phyloP scores from a whole-genome alignment of 2,113 vertebrate genomes.

The Percopsis transmontana region DNA sequence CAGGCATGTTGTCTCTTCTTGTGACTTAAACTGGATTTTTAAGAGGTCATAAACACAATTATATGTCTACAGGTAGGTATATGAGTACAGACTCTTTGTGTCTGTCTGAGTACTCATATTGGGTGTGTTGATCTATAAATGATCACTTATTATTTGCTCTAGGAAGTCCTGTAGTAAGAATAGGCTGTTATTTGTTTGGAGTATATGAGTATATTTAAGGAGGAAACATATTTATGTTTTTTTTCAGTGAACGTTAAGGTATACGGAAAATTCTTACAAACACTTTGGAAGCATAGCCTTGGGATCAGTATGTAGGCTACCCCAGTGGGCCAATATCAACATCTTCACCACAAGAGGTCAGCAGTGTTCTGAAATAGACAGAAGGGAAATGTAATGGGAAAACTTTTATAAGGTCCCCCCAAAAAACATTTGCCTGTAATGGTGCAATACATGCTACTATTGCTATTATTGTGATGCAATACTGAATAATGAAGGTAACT shows the following conservation, averaged over 20 bases:
- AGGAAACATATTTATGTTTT: conserved; percentile 25
- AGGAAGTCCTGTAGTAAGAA: background rate
- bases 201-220: background rate
- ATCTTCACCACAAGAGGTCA: conserved; percentile 62
- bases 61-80: background rate
- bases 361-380: conserved; percentile 26
- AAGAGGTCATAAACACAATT: conserved; percentile 13
- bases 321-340: conserved; percentile 8
- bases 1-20: background rate
- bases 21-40: too few species aligned
- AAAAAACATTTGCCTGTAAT: background rate
- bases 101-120: too few species aligned
- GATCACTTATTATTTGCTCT: too few species aligned
- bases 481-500: conserved; percentile 3
- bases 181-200: background rate
- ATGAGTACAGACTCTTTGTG: too few species aligned
- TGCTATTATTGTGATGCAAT: background rate
- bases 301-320: background rate
- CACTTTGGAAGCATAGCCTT: conserved; percentile 6
- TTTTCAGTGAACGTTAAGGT: conserved; percentile 1
- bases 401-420: conserved; percentile 53
- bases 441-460: conserved; percentile 22
- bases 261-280: conserved; percentile 34
- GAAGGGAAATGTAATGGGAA: conserved; percentile 45
- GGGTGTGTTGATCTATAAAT: too few species aligned